A percentile compares a stretch with the other conserved stretches of the same genome.
Evolutionary conservation across 2,797 vertebrate genomes (phyloP).

Genomic region (Erpetoichthys calabaricus): DNA sequence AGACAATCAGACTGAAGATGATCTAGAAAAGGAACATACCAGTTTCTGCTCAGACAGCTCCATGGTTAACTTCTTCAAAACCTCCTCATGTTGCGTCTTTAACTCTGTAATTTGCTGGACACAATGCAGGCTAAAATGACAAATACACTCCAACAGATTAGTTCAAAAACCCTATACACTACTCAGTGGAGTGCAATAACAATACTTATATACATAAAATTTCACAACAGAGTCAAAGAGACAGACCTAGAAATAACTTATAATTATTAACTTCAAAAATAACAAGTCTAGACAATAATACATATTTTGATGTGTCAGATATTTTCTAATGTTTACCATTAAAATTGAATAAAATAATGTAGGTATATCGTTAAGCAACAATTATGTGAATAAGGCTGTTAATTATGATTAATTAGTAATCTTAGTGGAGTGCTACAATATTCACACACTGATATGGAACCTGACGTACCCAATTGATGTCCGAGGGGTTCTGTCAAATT

Average conservation of each 20-base stretch:
- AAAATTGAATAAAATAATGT: too few relatives aligned
- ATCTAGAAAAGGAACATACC: slow-evolving; percentile 24
- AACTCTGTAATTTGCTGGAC: slow-evolving; percentile 83
- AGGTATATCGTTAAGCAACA: too few relatives aligned
- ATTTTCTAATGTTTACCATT: too few relatives aligned
- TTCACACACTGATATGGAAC: too few relatives aligned
- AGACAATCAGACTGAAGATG: too few relatives aligned
- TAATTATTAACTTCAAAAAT: background rate
- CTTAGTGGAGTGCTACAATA: too few relatives aligned
- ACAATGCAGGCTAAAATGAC: slow-evolving; percentile 75
- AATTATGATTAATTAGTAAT: too few relatives aligned
- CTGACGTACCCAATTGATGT: too few relatives aligned
- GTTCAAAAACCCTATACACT: background rate
- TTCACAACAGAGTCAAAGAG: background rate
- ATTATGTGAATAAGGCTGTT: too few relatives aligned
- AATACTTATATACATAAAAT: background rate
- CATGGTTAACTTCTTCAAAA: slow-evolving; percentile 54
- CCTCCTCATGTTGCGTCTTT: slow-evolving; percentile 78
- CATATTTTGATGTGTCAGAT: too few relatives aligned
- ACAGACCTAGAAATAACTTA: background rate
- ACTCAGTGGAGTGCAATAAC: background rate
- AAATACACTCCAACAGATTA: slow-evolving; percentile 3
- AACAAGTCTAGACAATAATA: too few relatives aligned
- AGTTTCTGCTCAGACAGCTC: slow-evolving; percentile 39
- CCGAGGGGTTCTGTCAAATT: too few relatives aligned